Conservation (phyloP, 2,888 invertebrate genomes). For the Apomyelois bistriatella region DNA sequence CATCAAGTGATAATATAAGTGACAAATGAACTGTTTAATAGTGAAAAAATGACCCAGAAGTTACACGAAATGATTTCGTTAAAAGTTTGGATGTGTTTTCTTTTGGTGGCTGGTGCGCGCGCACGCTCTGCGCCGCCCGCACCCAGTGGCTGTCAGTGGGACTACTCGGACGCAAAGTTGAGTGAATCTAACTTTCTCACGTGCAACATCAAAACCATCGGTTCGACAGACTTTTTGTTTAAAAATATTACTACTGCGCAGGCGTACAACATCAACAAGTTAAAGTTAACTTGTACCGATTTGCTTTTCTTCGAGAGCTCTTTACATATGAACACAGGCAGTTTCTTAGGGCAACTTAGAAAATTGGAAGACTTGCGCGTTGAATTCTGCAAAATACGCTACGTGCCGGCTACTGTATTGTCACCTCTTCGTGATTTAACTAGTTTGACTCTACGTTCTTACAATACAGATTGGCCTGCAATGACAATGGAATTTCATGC, state of each 20-base stretch:
- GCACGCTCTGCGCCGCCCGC: constrained; percentile 79
- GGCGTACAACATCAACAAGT: constrained; percentile 84
- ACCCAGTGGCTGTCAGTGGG: constrained; percentile 88
- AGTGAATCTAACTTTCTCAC: constrained; percentile 81
- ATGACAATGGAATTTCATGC: constrained; percentile 88
- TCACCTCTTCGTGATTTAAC: constrained; percentile 84
- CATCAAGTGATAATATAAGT: constrained; percentile 52
- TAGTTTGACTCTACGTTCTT: constrained; percentile 84
- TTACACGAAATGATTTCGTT: constrained; percentile 73
- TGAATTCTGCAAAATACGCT: constrained; percentile 88
- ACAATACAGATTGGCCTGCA: constrained; percentile 88
- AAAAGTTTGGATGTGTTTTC: constrained; percentile 77
- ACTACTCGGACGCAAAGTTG: constrained; percentile 78
- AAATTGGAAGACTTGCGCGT: constrained; percentile 86
- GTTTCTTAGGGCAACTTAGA: constrained; percentile 83
- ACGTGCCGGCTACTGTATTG: constrained; percentile 85
- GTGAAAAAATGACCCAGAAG: constrained; percentile 67
- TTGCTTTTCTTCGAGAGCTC: constrained; percentile 87
- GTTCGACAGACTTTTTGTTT: constrained; percentile 84
- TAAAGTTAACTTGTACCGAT: constrained; percentile 86
- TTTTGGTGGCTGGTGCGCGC: constrained; percentile 72
- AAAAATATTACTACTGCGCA: constrained; percentile 86
- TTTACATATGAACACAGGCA: constrained; percentile 80
- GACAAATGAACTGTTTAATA: constrained; percentile 69
- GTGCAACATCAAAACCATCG: constrained; percentile 87